Evolutionary conservation across 2,113 vertebrate species (phyloP), one percentile per base, ranked within the genome.

Genomic region (Sprattus sprattus): DNA sequence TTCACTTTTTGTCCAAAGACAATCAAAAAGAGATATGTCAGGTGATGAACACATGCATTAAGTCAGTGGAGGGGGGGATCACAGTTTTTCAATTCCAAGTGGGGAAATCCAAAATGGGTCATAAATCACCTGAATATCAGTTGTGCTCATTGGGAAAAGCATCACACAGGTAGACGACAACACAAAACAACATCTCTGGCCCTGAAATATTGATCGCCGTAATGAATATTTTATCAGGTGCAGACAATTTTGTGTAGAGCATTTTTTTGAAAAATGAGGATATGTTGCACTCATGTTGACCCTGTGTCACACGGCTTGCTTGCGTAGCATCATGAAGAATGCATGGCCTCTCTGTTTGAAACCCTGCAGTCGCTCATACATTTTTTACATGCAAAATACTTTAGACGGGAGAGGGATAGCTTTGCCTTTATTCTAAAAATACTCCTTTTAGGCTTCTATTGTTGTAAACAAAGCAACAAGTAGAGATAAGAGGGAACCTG

Each of bases 351-450:
- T 46, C 89, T 78, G 88, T 92, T 92, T 91, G 54, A 89, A 87
- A 86, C 87, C 88, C 87, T 82, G 57, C 84, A 89, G 82, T 85
- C n/a, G 54, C 87, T 94, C 94, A 95, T 95, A 87, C 89, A 94
- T 95, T 88, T 95, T 95, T 94, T 89, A 95, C 87, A 88, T 49
- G 81, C 89, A 86, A 90, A 92, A 93, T 94, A 92, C 93, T 93
- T 93, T 92, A 71, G 89, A 83, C 82, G 84, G 86, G 71, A 85
- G 80, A 85, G 80, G 82, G 71, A 88, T 82, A 82, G 45, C 89
- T 81, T 81, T 86, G 87, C 88, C 88, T 92, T 87, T 82, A 84
- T 39, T 90, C 92, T 95, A 95, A 94, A 95, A 94, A 95, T 94
- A 94, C 90, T 85, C 81, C 47, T 54, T 91, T 78, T 88, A 85